Evolutionary conservation across 2,113 vertebrate genomes (phyloP), one percentile per base, ranked within the genome.

Genomic region (Podarcis cretensis): DNA sequence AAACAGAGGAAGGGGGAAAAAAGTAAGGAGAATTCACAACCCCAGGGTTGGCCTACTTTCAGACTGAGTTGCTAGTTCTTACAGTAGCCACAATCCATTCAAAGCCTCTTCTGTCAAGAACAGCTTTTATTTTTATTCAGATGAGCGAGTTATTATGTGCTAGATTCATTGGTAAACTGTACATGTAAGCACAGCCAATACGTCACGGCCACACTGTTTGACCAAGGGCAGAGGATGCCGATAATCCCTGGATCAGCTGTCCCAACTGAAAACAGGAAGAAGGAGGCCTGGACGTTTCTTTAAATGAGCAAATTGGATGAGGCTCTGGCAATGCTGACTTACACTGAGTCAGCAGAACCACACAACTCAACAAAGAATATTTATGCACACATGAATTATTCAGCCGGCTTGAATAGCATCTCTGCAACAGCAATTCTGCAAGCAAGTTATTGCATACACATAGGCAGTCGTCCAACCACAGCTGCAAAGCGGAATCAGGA

Each of bases 341-440:
- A 81, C 75, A 81, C 40, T 68, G 81, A 90, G 81, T 73, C 92
- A 77, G 91, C 80, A 91, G 84, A 92, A 92, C 87, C 0, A 0
- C 91, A 86, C 91, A 91, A 92, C 87, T 92, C 88, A 92, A 54
- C 84, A 92, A 77, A 78, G 84, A 16, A 14, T 91, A 82, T 92
- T 90, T 88, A 93, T 92, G 92, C 89, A 93, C 89, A 89, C n/a
- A 95, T 94, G 54, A 95, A 94, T 93, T 93, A 92, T 95, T 94
- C 85, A 94, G 73, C 76, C 0, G 0, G 69, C 88, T 90, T 83
- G 77, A 90, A 1, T 76, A 92, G 84, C 83, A 93, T 90, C 91
- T 77, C 57, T 59, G 78, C 77, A 87, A 68, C 25, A 75, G 25
- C 66, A 6, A 0, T 54, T 88, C 77, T 90, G 91, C 92, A 93